Conservation (phyloP, 2,888 invertebrate genomes). For the Drosophila buzzatii region DNA sequence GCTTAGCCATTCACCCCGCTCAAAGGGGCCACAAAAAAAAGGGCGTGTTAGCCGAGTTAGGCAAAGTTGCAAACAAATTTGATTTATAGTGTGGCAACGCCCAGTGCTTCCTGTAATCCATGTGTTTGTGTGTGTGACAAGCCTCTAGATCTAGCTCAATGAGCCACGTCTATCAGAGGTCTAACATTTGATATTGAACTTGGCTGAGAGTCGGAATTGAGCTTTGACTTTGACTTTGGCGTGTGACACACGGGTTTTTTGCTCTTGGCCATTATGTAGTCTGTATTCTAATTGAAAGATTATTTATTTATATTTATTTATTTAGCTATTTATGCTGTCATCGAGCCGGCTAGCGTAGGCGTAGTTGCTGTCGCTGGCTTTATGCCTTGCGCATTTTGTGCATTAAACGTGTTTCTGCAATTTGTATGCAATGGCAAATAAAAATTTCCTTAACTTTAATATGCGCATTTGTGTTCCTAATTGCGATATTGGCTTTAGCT, state of each 20-base stretch:
- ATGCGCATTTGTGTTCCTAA: constrained; percentile 22
- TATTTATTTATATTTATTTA: constrained; percentile 48
- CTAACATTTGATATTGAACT: constrained; percentile 75
- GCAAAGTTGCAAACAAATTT: constrained; percentile 60
- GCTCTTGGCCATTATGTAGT: constrained; percentile 39
- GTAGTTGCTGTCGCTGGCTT: constrained; percentile 27
- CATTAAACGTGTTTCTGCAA: constrained; percentile 62
- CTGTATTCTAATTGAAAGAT: constrained; percentile 34
- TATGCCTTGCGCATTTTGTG: constrained; percentile 54
- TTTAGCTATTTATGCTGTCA: constrained; percentile 69
- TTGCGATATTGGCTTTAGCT: background rate
- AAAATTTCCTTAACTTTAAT: constrained; percentile 36
- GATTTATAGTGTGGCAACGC: constrained; percentile 61
- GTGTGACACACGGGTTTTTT: background rate
- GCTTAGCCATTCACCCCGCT: constrained; percentile 1
- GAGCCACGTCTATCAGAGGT: constrained; percentile 49
- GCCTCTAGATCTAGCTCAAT: constrained; percentile 60
- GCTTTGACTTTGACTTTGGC: constrained; percentile 40
- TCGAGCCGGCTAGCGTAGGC: constrained; percentile 57
- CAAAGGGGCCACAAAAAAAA: constrained; percentile 32
- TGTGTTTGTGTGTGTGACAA: constrained; percentile 51
- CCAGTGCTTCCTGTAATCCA: constrained; percentile 60
- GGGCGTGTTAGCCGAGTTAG: constrained; percentile 64
- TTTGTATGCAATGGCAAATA: constrained; percentile 40
- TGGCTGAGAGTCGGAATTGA: constrained; percentile 55